phyloP scores from a whole-genome alignment of 2,113 vertebrate species.

The Phrynosoma blainvillii region DNA sequence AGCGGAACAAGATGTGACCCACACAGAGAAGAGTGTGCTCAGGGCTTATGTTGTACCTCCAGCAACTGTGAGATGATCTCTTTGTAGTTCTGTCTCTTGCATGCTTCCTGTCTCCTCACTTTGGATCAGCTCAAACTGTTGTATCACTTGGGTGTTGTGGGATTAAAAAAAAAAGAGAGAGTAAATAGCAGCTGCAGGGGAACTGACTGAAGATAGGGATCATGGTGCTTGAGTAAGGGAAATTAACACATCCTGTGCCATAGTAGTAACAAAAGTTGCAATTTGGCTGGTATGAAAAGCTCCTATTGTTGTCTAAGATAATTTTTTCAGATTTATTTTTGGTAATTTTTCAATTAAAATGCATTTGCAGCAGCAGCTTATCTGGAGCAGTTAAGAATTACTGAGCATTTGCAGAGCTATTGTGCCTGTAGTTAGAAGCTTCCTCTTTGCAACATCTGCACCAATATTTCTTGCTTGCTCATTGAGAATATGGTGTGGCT shows the following conservation, averaged over 20 bases:
- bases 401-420: not conserved
- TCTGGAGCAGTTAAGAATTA: not conserved
- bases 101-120: not conserved
- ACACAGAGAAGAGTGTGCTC: slow-evolving; percentile 19
- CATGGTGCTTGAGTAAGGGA: not conserved
- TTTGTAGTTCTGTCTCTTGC: not conserved
- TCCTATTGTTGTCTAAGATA: not conserved
- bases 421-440: not conserved
- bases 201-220: not conserved
- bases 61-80: slow-evolving; percentile 6
- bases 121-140: not conserved
- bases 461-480: not conserved
- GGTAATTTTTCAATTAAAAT: not conserved
- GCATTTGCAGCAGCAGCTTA: not conserved
- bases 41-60: slow-evolving; percentile 37
- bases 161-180: not conserved
- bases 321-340: not conserved
- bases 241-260: not conserved
- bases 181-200: not conserved
- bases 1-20: slow-evolving; percentile 35
- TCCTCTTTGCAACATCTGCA: not conserved
- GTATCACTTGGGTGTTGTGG: not conserved
- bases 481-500: not conserved
- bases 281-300: not conserved
- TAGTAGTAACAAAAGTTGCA: not conserved